phyloP scores from a whole-genome alignment of 2,888 invertebrate genomes.

The Tetranychus truncatus region DNA sequence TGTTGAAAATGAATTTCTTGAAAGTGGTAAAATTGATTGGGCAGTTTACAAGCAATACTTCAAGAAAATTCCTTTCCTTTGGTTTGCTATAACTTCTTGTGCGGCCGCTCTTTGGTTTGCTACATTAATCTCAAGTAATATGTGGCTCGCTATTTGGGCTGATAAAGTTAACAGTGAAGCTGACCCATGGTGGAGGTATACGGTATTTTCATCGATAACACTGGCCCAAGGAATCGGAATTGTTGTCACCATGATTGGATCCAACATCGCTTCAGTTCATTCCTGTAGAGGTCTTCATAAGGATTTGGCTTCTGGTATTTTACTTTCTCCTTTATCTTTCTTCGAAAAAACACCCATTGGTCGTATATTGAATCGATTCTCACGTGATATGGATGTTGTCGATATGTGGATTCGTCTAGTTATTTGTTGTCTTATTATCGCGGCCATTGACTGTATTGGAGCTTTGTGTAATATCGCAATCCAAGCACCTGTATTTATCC shows the following conservation, averaged over 20 bases:
- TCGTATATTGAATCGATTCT: conserved; percentile 27
- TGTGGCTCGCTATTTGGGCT: conserved; percentile 28
- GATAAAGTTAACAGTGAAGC: not conserved
- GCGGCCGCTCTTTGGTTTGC: not conserved
- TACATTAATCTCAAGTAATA: conserved; percentile 22
- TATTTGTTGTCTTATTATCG: conserved; percentile 25
- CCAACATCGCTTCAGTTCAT: not conserved
- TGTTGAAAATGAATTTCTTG: conserved; percentile 17
- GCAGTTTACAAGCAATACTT: conserved; percentile 21
- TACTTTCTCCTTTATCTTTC: conserved; percentile 34
- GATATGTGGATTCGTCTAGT: conserved; percentile 28
- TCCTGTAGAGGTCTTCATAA: conserved; percentile 22
- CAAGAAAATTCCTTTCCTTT: conserved; percentile 29
- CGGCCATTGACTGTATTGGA: conserved; percentile 23
- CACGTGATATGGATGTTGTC: conserved; percentile 28
- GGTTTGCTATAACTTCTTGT: conserved; percentile 37
- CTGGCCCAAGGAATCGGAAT: not conserved
- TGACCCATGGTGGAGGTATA: not conserved
- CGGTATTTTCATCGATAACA: not conserved
- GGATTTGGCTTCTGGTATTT: conserved; percentile 28
- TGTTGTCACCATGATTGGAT: not conserved
- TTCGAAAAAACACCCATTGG: conserved; percentile 28
- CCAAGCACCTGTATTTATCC: conserved; percentile 32
- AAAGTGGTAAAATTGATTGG: conserved; percentile 21
- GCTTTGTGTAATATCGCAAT: conserved; percentile 29